Conservation (phyloP, 1,140 invertebrate species). For the Camponotus floridanus region DNA sequence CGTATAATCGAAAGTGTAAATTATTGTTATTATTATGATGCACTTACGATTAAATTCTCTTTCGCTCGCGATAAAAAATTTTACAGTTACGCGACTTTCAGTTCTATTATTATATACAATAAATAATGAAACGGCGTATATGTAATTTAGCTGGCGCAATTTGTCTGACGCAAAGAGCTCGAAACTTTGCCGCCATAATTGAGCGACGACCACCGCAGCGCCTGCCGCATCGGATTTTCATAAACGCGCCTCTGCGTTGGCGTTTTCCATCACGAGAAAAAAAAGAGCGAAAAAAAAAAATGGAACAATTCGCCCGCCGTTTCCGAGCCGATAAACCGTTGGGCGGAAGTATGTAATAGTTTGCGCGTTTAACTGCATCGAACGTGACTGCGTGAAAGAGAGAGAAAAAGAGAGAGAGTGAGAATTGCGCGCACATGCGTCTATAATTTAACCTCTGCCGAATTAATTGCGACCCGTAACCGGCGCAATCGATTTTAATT, state of each 20-base stretch:
- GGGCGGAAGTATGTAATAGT: constrained; percentile 44
- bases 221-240: constrained; percentile 56
- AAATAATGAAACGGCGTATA: constrained; percentile 22
- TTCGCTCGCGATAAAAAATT: neutral
- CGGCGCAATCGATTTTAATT: constrained; percentile 38
- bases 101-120: constrained; percentile 18
- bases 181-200: constrained; percentile 54
- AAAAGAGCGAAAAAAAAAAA: constrained; percentile 42
- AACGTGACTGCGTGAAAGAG: constrained; percentile 5
- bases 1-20: neutral
- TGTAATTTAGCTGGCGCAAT: constrained; percentile 6
- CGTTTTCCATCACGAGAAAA: constrained; percentile 19
- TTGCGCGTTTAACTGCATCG: constrained; percentile 54
- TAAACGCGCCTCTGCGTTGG: constrained; percentile 40
- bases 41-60: neutral
- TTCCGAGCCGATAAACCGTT: constrained; percentile 61
- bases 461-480: constrained; percentile 45
- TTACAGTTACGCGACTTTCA: neutral
- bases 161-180: constrained; percentile 8
- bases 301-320: constrained; percentile 44
- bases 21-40: constrained; percentile 28
- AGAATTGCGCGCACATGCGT: no score
- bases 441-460: constrained; percentile 43
- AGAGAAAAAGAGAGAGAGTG: no score
- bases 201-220: constrained; percentile 29